Percentiles rank a stretch among this genome's conserved stretches.
phyloP scores from a whole-genome alignment of 2,888 invertebrate genomes.

The Ceraclea dissimilis region DNA sequence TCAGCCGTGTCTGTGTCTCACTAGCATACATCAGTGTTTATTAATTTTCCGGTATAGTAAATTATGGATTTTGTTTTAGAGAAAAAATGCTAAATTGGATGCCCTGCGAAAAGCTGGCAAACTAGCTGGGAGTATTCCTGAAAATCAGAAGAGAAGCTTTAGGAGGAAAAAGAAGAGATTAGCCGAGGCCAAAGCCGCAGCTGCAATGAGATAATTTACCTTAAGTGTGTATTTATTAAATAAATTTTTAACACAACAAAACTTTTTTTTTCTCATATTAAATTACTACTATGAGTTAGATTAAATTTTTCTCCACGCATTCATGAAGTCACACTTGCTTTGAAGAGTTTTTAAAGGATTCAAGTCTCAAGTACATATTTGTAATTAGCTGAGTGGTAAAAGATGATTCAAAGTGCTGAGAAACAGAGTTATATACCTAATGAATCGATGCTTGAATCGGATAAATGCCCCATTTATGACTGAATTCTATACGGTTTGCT shows the following conservation, averaged over 20 bases:
- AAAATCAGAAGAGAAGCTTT: constrained; percentile 38
- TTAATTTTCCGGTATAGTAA: background rate
- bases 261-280: background rate
- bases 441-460: too few relatives aligned
- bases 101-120: constrained; percentile 42
- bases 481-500: too few relatives aligned
- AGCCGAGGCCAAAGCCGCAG: constrained; percentile 33
- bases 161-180: constrained; percentile 37
- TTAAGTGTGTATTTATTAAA: background rate
- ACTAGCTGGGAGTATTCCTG: constrained; percentile 38
- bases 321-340: too few relatives aligned
- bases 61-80: constrained; percentile 30
- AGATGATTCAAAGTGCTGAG: too few relatives aligned
- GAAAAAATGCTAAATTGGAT: constrained; percentile 42
- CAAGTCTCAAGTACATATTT: too few relatives aligned
- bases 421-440: too few relatives aligned
- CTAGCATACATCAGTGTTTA: too few relatives aligned
- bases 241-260: background rate
- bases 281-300: background rate
- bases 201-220: background rate
- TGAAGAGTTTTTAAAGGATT: too few relatives aligned
- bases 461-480: too few relatives aligned
- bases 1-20: too few relatives aligned
- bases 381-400: too few relatives aligned
- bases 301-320: too few relatives aligned